Evolutionary conservation across 2,797 vertebrate genomes (phyloP).

Genomic region (Danio albolineatus): DNA sequence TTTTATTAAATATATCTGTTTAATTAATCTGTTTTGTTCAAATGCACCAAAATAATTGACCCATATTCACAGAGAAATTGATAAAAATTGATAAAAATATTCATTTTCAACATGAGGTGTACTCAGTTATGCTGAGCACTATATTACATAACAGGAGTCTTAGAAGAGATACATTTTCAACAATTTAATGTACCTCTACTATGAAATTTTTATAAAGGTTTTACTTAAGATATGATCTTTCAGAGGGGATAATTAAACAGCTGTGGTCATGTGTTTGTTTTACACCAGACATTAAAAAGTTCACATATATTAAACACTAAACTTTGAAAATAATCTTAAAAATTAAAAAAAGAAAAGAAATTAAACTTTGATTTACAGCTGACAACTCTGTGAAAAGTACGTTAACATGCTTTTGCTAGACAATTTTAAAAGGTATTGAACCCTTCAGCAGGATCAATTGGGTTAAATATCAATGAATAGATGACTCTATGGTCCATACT

Average conservation of each 20-base stretch:
- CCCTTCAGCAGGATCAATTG: too few relatives aligned
- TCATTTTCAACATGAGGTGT: too few relatives aligned
- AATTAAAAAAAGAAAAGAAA: too few relatives aligned
- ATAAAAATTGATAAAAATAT: too few relatives aligned
- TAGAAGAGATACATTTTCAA: neutral
- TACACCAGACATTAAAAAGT: neutral
- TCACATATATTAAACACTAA: neutral
- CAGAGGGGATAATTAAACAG: neutral
- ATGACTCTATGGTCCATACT: neutral
- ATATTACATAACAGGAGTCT: neutral
- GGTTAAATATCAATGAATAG: neutral
- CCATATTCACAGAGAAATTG: too few relatives aligned
- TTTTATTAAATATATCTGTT: too few relatives aligned
- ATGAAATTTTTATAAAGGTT: neutral
- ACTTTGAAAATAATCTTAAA: too few relatives aligned
- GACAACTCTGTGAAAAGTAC: neutral
- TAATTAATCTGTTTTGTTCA: too few relatives aligned
- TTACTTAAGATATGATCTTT: neutral
- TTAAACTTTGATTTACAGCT: neutral
- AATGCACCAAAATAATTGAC: too few relatives aligned
- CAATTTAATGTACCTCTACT: neutral
- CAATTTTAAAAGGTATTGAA: neutral
- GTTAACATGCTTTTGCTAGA: neutral
- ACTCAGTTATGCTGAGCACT: too few relatives aligned
- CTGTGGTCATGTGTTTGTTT: neutral